phyloP scores from a whole-genome alignment of 2,888 invertebrate genomes.

The Diaphora mendica region DNA sequence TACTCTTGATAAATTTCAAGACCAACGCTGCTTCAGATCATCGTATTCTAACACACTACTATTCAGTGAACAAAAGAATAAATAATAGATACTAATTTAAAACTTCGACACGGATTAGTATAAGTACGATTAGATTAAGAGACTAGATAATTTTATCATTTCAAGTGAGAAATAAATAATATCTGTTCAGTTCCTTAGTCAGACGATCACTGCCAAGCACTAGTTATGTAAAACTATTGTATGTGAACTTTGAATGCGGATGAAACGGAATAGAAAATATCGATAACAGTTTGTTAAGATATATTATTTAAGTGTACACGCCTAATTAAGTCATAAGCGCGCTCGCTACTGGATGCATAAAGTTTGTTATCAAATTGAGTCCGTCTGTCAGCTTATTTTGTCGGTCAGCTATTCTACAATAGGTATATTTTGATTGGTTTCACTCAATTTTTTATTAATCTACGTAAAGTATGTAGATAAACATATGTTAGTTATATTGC shows the following conservation, averaged over 20 bases:
- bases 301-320: constrained; percentile 25
- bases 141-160: constrained; percentile 1
- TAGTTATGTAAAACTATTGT: constrained; percentile 12
- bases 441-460: constrained; percentile 6
- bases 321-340: constrained; percentile 26
- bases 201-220: constrained; percentile 25
- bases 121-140: constrained; percentile 2
- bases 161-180: not conserved
- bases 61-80: not conserved
- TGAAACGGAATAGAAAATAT: not conserved
- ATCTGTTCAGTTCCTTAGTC: constrained; percentile 15
- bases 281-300: constrained; percentile 1
- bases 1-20: constrained; percentile 51
- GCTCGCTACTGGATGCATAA: constrained; percentile 34
- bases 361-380: constrained; percentile 28
- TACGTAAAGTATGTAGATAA: constrained; percentile 5
- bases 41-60: constrained; percentile 12
- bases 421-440: not conserved
- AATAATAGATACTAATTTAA: not conserved
- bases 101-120: not conserved
- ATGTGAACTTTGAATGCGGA: constrained; percentile 12
- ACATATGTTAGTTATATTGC: not conserved
- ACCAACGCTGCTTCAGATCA: constrained; percentile 27
- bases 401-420: not conserved
- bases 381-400: constrained; percentile 3